These are phyloP conservation scores for Cryptocephalus moraei DNA, from an alignment of 2,888 invertebrate genomes.

Conservation along the genomic window DNA sequence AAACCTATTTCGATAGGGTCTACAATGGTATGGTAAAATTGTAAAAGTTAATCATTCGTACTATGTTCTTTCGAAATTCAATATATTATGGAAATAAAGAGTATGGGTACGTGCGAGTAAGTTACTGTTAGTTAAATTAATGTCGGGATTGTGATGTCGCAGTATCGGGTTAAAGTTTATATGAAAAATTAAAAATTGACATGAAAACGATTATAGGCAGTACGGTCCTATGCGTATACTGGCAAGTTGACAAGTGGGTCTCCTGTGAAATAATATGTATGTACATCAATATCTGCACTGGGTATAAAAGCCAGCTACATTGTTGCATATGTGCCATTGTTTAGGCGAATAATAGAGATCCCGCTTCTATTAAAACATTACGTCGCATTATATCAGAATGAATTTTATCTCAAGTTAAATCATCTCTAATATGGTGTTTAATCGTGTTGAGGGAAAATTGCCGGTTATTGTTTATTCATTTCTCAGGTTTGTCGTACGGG, in stretches of 20 bases:
- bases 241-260: conserved; percentile 24
- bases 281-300: conserved; percentile 23
- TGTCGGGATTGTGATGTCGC: conserved; percentile 9
- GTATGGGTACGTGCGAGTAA: no score
- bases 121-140: not conserved
- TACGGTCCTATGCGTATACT: conserved; percentile 17
- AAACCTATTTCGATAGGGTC: no score
- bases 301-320: conserved; percentile 17
- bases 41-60: no score
- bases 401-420: conserved; percentile 9
- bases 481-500: no score
- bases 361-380: conserved; percentile 12
- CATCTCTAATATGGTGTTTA: no score
- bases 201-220: conserved; percentile 17
- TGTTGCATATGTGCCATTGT: conserved; percentile 20
- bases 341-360: conserved; percentile 18
- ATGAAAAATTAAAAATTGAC: conserved; percentile 20
- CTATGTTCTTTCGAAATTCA: no score
- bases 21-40: no score
- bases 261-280: conserved; percentile 21
- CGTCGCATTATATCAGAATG: conserved; percentile 4
- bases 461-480: no score
- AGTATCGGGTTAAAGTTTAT: conserved; percentile 5
- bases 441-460: no score
- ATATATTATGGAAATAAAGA: no score